Percentiles rank a stretch among this genome's conserved stretches.
phyloP scores from a whole-genome alignment of 2,113 vertebrate genomes.

The Steatornis caripensis region DNA sequence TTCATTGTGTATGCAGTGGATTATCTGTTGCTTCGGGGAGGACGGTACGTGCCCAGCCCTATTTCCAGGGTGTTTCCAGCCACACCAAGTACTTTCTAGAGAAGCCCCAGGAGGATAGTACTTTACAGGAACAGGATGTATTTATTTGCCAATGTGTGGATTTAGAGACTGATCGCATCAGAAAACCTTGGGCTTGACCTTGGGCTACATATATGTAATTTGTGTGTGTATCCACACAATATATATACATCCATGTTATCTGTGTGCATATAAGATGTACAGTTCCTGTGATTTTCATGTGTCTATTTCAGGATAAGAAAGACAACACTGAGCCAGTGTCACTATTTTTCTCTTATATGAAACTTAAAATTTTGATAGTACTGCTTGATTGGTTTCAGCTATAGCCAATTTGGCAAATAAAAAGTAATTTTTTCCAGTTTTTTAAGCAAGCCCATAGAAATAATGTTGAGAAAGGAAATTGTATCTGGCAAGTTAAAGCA shows the following conservation, averaged over 20 bases:
- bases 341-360: not conserved
- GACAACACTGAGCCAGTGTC: not conserved
- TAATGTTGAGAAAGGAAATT: conserved; percentile 40
- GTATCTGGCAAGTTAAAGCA: conserved; percentile 43
- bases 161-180: not conserved
- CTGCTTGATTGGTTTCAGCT: not conserved
- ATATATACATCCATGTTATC: not conserved
- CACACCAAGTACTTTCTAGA: conserved; percentile 23
- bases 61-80: conserved; percentile 56
- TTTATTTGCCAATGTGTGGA: conserved; percentile 22
- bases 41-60: not conserved
- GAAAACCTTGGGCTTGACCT: not conserved
- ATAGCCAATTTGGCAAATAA: not conserved
- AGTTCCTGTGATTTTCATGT: not conserved
- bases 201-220: not conserved
- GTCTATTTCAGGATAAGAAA: not conserved
- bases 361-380: not conserved
- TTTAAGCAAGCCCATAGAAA: conserved; percentile 12
- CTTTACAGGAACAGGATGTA: conserved; percentile 30
- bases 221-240: not conserved
- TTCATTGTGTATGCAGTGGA: not conserved
- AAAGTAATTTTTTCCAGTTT: conserved; percentile 9
- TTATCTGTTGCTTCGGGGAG: conserved; percentile 21
- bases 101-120: conserved; percentile 9
- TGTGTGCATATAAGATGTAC: not conserved